phyloP scores from a whole-genome alignment of 2,797 vertebrate genomes.

The Falco berigora region DNA sequence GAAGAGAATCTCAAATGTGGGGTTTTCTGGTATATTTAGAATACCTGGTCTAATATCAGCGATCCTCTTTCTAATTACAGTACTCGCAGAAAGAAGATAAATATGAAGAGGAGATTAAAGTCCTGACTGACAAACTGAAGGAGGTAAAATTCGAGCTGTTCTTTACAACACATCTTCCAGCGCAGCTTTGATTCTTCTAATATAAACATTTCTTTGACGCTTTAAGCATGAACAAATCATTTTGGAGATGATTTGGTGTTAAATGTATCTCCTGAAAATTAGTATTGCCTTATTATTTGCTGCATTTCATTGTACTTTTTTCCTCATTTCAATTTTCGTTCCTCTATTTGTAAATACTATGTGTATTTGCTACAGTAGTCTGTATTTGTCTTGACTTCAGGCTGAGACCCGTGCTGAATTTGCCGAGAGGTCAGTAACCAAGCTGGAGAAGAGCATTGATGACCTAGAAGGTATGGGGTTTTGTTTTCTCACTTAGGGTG shows the following conservation, averaged over 20 bases:
- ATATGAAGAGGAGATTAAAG: conserved; percentile 99
- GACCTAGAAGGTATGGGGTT: conserved; percentile 94
- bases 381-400: conserved; percentile 67
- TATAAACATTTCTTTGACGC: background rate
- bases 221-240: background rate
- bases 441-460: conserved; percentile 99
- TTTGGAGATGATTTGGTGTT: background rate
- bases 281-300: background rate
- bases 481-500: background rate
- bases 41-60: conserved; percentile 35
- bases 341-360: background rate
- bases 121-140: conserved; percentile 99
- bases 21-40: background rate
- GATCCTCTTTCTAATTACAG: conserved; percentile 76
- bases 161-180: background rate
- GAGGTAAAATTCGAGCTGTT: conserved; percentile 80
- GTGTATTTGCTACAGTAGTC: background rate
- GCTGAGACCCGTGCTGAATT: conserved; percentile 99
- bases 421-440: conserved; percentile 98
- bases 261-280: background rate
- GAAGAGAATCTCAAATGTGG: background rate
- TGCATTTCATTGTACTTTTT: background rate
- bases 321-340: background rate
- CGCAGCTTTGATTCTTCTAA: background rate
- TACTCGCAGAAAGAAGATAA: conserved; percentile 99